Evolutionary conservation across 2,797 vertebrate species (phyloP), one percentile per base, ranked within the genome.

Genomic region (Petrocephalus sullivani): DNA sequence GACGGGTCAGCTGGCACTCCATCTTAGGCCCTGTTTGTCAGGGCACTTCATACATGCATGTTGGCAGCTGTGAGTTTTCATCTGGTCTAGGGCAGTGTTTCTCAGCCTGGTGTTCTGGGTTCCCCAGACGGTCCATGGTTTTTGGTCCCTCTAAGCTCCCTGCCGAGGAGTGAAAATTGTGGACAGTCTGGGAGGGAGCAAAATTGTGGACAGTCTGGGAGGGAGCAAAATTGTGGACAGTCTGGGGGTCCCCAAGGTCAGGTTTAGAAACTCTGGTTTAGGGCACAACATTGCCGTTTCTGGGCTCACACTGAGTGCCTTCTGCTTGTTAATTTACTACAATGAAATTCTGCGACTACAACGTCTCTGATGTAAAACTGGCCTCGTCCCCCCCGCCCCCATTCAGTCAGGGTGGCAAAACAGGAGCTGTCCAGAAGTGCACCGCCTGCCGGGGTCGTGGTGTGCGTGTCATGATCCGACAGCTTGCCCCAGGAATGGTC

Each of bases 401-500:
- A 1, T 4, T 4, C 10, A 8, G 98, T 89, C 98, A 99, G 93
- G 98, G 98, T n/a, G 98, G 98, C 2, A 99, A 99, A 93, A 96
- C 97, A 0, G 98, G 98, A 87, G 97, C 98, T 0, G 98, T 99
- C 89, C 98, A 99, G 93, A 99, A 99, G 92, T 99, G 98, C 89
- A 93, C 95, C 51, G 96, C 97, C 89, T 99, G 98, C 93, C 95
- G 98, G 90, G 98, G 98, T 41, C 97, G 98, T 89, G 98, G 98
- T 57, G 96, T 99, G 88, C 97, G 98, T 87, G 96, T 99, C 92
- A 98, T 99, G 98, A 98, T 99, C 94, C 96, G 98, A 93, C 98
- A 99, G 94, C 95, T 99, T 94, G 98, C 97, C 46, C 98, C 98
- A 0, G 98, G 98, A 0, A 99, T 99, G 98, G 98, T 99, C 61